Conservation (phyloP, 1,140 invertebrate species). For the Caenorhabditis remanei region DNA sequence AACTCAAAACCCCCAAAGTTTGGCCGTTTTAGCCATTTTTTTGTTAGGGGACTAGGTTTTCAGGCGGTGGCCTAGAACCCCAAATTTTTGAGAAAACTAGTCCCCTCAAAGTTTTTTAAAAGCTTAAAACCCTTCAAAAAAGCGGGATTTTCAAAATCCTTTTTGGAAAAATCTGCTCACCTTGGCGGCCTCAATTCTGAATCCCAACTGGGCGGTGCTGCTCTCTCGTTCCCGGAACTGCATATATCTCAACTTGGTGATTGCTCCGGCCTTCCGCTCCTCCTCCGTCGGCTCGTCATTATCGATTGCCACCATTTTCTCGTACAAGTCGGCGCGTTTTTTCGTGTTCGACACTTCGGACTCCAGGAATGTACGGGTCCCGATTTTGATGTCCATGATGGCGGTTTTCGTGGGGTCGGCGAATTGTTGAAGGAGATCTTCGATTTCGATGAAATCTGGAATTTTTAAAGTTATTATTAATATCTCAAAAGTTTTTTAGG, state of each 20-base stretch:
- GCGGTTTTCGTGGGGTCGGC: constrained; percentile 83
- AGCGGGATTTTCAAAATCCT: too few relatives aligned
- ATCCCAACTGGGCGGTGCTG: constrained; percentile 92
- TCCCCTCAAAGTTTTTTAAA: too few relatives aligned
- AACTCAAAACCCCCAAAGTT: too few relatives aligned
- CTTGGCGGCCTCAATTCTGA: constrained; percentile 95
- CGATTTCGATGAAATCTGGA: constrained; percentile 87
- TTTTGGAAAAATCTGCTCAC: constrained; percentile 79
- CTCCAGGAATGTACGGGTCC: constrained; percentile 89
- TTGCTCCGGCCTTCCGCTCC: constrained; percentile 88
- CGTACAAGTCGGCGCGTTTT: constrained; percentile 91
- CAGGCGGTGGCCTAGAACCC: too few relatives aligned
- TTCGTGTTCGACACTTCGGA: constrained; percentile 89
- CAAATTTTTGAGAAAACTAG: too few relatives aligned
- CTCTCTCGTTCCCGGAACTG: constrained; percentile 95
- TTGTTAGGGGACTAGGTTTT: too few relatives aligned
- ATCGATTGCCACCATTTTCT: constrained; percentile 97
- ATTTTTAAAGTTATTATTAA: too few relatives aligned
- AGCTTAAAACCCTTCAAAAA: too few relatives aligned
- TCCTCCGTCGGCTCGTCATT: constrained; percentile 89
- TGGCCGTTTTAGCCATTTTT: too few relatives aligned
- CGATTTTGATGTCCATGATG: constrained; percentile 94
- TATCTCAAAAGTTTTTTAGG: too few relatives aligned
- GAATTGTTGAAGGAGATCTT: constrained; percentile 88
- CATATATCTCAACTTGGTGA: constrained; percentile 79